Evolutionary conservation across 2,888 invertebrate genomes (phyloP), one percentile per base, ranked within the genome.

Genomic region (Caenorhabditis sp.): DNA sequence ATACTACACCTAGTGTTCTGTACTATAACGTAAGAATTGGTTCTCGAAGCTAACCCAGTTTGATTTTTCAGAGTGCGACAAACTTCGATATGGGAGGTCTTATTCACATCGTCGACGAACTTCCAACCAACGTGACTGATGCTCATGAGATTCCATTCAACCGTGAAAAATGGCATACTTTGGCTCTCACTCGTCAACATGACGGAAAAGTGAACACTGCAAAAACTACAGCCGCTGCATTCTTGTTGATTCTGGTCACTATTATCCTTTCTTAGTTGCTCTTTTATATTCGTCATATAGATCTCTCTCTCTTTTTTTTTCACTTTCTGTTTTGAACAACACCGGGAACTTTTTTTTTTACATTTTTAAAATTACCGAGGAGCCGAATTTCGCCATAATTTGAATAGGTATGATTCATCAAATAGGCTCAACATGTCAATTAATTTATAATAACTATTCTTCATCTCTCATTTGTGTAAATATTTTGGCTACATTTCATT

Each of bases 81-180:
- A 94, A 94, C 85, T 92, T 93, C 27, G 94, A 95, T 89, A 95
- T 96, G 94, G 96, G 96, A 73, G 95, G 94, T 91, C 94, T 94
- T 88, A 94, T 96, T 87, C 93, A 93, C 89, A 91, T 96, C 26
- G 93, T 95, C 64, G 95, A 96, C 89, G 92, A 86, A 59, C 71
- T 87, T 8, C 87, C 87, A 4, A 64, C 66, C 6, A 63, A 82
- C 27, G 54, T 86, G 5, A 66, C 71, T 6, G 83, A 86, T 61
- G 65, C 81, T 37, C 61, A 65, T 1, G 87, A 87, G 50, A 81
- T 77, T 27, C 80, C 81, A 1, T 84, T 77, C 73, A 70, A 71
- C 43, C 81, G 79, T 37, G 85, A 86, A 49, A 74, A 79, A 24
- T 80, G 78, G 76, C 72, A 71, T 31, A 57, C 65, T 1, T 36